Conservation (phyloP, 2,888 invertebrate genomes). For the Brenthis hecate region DNA sequence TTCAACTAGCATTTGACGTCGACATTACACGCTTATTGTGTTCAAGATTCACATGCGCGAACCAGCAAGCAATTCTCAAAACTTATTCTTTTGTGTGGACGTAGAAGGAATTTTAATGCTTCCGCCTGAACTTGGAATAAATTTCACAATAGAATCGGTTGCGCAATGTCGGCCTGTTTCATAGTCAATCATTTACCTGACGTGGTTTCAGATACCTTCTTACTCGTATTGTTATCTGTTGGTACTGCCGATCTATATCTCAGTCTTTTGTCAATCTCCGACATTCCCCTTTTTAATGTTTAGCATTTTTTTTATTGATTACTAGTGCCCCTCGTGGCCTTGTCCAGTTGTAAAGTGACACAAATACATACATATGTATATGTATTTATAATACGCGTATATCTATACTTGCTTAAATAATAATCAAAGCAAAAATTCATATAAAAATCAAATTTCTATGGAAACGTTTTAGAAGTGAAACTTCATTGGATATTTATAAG, state of each 20-base stretch:
- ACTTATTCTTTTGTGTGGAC: slow-evolving; percentile 79
- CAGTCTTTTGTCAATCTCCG: slow-evolving; percentile 26
- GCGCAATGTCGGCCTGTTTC: slow-evolving; percentile 60
- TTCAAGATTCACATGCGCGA: slow-evolving; percentile 68
- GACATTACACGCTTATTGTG: slow-evolving; percentile 58
- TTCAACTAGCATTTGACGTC: slow-evolving; percentile 47
- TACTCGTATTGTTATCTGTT: slow-evolving; percentile 23
- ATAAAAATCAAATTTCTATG: too few species aligned
- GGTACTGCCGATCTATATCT: slow-evolving; percentile 26
- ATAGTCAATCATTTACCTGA: slow-evolving; percentile 53
- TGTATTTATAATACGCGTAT: too few species aligned
- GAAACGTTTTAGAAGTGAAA: too few species aligned
- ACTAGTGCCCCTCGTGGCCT: too few species aligned
- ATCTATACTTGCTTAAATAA: too few species aligned
- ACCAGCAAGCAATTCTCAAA: slow-evolving; percentile 72
- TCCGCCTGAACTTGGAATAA: slow-evolving; percentile 73
- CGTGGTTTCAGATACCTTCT: slow-evolving; percentile 31
- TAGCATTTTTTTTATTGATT: too few species aligned
- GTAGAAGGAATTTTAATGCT: slow-evolving; percentile 78
- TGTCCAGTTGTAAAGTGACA: too few species aligned
- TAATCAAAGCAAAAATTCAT: too few species aligned
- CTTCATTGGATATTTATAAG: too few species aligned
- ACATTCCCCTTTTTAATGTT: neutral
- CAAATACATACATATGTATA: too few species aligned
- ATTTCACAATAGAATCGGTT: slow-evolving; percentile 67